These are phyloP conservation scores for Sicus ferrugineus DNA, from an alignment of 2,888 invertebrate genomes.

Conservation along the genomic window DNA sequence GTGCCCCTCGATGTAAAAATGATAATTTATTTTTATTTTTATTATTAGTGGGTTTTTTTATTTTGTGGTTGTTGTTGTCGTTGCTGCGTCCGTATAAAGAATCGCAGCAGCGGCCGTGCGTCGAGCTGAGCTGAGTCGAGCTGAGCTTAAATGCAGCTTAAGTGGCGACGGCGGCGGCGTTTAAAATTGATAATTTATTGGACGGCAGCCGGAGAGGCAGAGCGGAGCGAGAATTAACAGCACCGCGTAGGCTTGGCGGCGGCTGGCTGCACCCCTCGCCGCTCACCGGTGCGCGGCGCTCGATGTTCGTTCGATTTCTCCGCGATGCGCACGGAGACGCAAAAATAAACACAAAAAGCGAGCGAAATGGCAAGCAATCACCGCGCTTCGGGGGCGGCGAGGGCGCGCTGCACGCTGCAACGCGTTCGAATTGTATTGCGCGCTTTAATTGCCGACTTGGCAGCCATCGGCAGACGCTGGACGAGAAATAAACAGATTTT, in stretches of 20 bases:
- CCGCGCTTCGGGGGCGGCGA: not conserved
- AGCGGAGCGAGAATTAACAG: conserved; percentile 6
- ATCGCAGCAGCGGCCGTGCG: too few species aligned
- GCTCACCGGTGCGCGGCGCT: too few species aligned
- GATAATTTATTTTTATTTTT: conserved; percentile 25
- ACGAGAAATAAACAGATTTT: too few species aligned
- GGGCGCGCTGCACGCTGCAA: not conserved
- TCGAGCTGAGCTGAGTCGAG: too few species aligned
- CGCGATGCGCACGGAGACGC: not conserved
- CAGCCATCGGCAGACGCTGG: not conserved
- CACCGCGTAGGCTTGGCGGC: not conserved
- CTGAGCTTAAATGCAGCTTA: conserved; percentile 16
- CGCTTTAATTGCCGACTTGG: not conserved
- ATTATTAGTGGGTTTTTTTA: not conserved
- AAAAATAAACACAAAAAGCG: not conserved
- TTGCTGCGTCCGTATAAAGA: not conserved
- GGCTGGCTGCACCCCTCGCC: not conserved
- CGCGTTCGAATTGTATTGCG: not conserved
- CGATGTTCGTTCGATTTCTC: not conserved
- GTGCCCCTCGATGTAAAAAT: too few species aligned
- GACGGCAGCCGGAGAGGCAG: not conserved
- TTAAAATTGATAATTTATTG: conserved; percentile 35
- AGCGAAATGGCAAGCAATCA: conserved; percentile 3
- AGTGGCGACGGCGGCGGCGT: not conserved
- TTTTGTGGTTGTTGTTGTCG: not conserved